Conservation (phyloP, 2,797 vertebrate species). For the Crenuchus spilurus region DNA sequence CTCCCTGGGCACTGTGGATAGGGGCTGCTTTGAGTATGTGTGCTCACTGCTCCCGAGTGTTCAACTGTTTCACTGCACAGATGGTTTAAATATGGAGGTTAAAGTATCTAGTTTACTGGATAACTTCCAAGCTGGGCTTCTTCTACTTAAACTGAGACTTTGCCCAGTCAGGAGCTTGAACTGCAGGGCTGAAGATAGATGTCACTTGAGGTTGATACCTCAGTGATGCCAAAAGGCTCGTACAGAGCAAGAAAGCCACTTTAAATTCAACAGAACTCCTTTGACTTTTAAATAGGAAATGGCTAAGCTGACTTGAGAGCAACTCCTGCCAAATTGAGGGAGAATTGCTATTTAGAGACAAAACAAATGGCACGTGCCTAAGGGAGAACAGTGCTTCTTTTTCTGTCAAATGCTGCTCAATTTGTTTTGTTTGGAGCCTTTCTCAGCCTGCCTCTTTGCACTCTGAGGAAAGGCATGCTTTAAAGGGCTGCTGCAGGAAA, state of each 20-base stretch:
- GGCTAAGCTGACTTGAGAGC: neutral
- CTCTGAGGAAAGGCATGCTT: neutral
- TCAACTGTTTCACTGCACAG: no score
- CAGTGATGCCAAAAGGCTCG: neutral
- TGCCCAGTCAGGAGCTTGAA: neutral
- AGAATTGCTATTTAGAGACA: neutral
- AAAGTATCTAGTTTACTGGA: no score
- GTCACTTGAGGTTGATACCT: neutral
- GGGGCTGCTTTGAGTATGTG: no score
- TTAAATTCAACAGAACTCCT: neutral
- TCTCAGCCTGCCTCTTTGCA: neutral
- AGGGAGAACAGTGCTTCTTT: neutral
- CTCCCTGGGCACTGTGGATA: no score
- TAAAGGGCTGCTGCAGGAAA: neutral
- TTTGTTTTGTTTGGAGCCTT: conserved; percentile 4
- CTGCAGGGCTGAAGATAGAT: neutral
- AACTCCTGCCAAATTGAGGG: neutral
- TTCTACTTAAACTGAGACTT: neutral
- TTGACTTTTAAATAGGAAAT: neutral
- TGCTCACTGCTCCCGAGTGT: no score
- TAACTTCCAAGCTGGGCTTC: no score
- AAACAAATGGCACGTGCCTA: neutral
- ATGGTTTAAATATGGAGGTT: no score
- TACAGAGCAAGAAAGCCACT: neutral
- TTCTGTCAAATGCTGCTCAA: neutral